Conservation (phyloP, 2,888 invertebrate genomes). For the Philereme vetulata region DNA sequence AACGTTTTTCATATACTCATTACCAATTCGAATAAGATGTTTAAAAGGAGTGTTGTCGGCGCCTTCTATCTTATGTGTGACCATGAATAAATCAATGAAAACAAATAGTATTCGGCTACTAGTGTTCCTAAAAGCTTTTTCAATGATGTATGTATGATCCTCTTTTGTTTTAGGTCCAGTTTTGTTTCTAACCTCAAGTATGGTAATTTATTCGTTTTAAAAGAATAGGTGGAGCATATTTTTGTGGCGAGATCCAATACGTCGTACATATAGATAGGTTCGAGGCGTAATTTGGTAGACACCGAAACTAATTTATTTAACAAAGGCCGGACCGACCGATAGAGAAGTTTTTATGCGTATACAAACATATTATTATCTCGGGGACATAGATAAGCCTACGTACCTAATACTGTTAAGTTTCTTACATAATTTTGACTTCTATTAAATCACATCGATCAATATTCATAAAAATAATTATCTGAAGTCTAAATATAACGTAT, state of each 20-base stretch:
- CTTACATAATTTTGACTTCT: slow-evolving; percentile 2
- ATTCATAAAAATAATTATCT: neutral
- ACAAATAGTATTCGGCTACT: slow-evolving; percentile 82
- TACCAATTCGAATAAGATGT: slow-evolving; percentile 74
- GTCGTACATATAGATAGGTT: slow-evolving; percentile 78
- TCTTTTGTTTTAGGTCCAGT: slow-evolving; percentile 74
- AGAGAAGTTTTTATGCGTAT: slow-evolving; percentile 78
- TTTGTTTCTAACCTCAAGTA: slow-evolving; percentile 71
- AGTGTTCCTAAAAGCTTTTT: slow-evolving; percentile 76
- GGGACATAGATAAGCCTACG: slow-evolving; percentile 26
- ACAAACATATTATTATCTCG: slow-evolving; percentile 70
- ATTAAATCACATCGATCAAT: neutral
- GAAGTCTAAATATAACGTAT: neutral
- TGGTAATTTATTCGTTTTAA: slow-evolving; percentile 75
- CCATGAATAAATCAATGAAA: slow-evolving; percentile 84
- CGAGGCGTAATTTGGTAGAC: slow-evolving; percentile 84
- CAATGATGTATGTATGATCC: slow-evolving; percentile 72
- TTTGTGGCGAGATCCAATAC: slow-evolving; percentile 71
- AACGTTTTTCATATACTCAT: slow-evolving; percentile 71
- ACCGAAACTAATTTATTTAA: slow-evolving; percentile 85
- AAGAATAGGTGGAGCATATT: slow-evolving; percentile 82
- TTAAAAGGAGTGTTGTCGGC: slow-evolving; percentile 76
- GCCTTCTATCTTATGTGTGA: slow-evolving; percentile 72
- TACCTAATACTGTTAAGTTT: slow-evolving; percentile 7
- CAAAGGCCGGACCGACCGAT: slow-evolving; percentile 81